These are phyloP conservation scores for Perodicticus potto DNA, from an alignment of 2,797 vertebrate species.

Conservation along the genomic window DNA sequence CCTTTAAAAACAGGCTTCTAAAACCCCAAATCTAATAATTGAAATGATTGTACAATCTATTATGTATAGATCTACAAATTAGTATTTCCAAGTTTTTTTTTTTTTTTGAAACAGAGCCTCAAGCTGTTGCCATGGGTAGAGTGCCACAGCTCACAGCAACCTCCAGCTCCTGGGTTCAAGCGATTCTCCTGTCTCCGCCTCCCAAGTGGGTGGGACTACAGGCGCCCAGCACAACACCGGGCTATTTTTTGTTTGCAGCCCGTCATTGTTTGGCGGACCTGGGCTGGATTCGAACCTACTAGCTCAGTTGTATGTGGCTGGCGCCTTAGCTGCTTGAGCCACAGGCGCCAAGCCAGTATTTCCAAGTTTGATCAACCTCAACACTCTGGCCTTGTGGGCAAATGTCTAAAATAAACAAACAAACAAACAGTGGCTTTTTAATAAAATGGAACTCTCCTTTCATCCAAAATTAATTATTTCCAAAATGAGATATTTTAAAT, in stretches of 20 bases:
- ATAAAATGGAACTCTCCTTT: neutral
- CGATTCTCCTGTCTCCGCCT: too few species aligned
- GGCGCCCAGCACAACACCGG: too few species aligned
- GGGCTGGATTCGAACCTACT: too few species aligned
- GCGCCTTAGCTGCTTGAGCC: too few species aligned
- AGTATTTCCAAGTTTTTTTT: neutral
- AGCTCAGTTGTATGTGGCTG: too few species aligned
- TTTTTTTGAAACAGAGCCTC: too few species aligned
- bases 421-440: neutral
- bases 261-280: too few species aligned
- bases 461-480: neutral
- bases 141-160: too few species aligned
- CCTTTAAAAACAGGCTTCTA: constrained; percentile 33
- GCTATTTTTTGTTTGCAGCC: too few species aligned
- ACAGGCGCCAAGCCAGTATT: neutral
- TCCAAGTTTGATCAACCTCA: neutral
- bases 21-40: neutral
- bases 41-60: neutral
- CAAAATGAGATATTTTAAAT: constrained; percentile 43
- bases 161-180: too few species aligned
- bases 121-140: too few species aligned
- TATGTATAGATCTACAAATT: constrained; percentile 20
- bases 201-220: too few species aligned
- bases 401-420: neutral
- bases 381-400: neutral